Evolutionary conservation across 2,888 invertebrate genomes (phyloP).

Genomic region (Scelioninae gen. 1): DNA sequence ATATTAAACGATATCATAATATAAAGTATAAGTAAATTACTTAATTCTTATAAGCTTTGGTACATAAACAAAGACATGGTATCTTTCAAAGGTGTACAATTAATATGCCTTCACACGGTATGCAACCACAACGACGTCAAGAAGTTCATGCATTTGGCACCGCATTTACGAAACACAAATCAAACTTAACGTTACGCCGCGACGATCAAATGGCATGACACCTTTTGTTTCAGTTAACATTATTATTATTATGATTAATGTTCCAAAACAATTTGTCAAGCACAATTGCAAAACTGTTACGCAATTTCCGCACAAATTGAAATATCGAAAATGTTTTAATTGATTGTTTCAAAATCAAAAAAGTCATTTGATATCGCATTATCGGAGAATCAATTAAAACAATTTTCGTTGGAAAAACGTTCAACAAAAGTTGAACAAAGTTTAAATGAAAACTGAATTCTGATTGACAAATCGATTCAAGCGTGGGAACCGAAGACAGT

Average conservation of each 20-base stretch:
- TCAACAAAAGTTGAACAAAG: too few species aligned
- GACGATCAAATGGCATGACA: constrained; percentile 35
- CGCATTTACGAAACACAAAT: constrained; percentile 47
- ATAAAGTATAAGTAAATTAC: constrained; percentile 83
- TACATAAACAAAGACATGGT: constrained; percentile 83
- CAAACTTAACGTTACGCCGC: constrained; percentile 38
- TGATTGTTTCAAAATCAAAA: not conserved
- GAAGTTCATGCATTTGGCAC: constrained; percentile 69
- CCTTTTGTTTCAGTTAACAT: constrained; percentile 13
- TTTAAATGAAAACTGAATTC: too few species aligned
- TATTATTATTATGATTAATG: not conserved
- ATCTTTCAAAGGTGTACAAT: constrained; percentile 70
- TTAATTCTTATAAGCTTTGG: constrained; percentile 84
- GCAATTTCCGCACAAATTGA: too few species aligned
- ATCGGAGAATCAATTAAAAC: too few species aligned
- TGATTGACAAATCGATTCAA: too few species aligned
- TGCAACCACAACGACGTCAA: constrained; percentile 66
- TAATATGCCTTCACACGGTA: constrained; percentile 66
- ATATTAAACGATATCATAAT: constrained; percentile 78
- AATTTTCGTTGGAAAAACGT: too few species aligned
- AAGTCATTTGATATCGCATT: too few species aligned
- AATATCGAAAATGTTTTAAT: not conserved
- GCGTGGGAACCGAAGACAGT: too few species aligned
- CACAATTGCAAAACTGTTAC: not conserved
- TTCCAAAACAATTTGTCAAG: constrained; percentile 4